These are phyloP conservation scores for Tangara arthus DNA, from an alignment of 2,797 vertebrate species.

Conservation along the genomic window DNA sequence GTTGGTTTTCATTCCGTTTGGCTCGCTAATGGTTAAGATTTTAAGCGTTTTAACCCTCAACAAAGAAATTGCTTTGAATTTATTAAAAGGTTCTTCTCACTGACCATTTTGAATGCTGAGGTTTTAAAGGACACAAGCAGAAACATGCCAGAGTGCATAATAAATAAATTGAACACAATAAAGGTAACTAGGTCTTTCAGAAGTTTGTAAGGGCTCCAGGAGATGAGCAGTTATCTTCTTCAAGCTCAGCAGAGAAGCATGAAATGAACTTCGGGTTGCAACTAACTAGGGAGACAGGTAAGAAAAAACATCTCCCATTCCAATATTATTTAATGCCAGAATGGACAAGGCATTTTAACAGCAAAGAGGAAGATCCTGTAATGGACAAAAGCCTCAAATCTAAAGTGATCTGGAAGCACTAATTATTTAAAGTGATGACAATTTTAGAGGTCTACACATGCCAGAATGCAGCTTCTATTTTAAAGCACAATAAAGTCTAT, in stretches of 20 bases:
- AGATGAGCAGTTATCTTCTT: conserved; percentile 42
- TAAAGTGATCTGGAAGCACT: not conserved
- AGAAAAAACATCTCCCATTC: not conserved
- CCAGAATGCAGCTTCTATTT: conserved; percentile 34
- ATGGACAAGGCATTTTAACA: not conserved
- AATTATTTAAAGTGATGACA: conserved; percentile 19
- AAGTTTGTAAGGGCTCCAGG: not conserved
- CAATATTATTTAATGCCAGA: not conserved
- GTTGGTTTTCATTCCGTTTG: not conserved
- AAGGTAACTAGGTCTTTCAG: not conserved
- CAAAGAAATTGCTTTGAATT: not conserved
- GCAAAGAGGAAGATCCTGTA: not conserved
- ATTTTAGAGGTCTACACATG: conserved; percentile 34
- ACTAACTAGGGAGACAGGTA: not conserved
- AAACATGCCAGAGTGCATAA: not conserved
- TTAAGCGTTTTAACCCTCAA: not conserved
- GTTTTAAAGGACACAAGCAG: not conserved
- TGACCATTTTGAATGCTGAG: not conserved
- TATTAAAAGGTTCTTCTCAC: not conserved
- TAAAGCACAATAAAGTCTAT: conserved; percentile 35
- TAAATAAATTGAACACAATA: not conserved
- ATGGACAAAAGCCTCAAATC: not conserved
- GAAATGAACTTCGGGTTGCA: conserved; percentile 14
- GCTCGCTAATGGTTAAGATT: not conserved
- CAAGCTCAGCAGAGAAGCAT: conserved; percentile 28